A percentile compares a stretch with the other conserved stretches of the same genome.
phyloP scores from a whole-genome alignment of 2,888 invertebrate genomes.

The Euphydryas editha region DNA sequence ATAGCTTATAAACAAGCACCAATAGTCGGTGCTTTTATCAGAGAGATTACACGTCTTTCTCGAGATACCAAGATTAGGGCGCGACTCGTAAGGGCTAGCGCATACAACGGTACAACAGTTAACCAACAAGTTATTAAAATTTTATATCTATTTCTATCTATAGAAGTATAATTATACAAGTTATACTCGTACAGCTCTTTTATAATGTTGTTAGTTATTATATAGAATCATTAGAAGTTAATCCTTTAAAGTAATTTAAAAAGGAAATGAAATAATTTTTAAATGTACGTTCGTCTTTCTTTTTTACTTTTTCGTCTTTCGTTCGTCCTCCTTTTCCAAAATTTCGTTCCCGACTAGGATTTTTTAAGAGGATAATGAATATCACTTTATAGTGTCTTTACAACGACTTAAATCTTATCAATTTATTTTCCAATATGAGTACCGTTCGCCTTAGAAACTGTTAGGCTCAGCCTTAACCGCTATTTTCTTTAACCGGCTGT shows the following conservation, averaged over 20 bases:
- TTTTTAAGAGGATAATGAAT: background rate
- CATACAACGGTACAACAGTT: background rate
- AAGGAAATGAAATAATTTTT: background rate
- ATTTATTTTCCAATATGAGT: conserved; percentile 6
- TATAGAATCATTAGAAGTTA: no score
- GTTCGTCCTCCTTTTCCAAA: no score
- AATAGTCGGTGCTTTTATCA: conserved; percentile 22
- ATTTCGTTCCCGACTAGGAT: no score
- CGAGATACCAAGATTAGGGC: conserved; percentile 25
- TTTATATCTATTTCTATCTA: no score
- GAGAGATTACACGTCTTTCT: conserved; percentile 15
- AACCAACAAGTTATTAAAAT: background rate
- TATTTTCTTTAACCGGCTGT: conserved; percentile 36
- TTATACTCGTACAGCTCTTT: no score
- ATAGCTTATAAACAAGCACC: conserved; percentile 24
- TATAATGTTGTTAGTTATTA: no score
- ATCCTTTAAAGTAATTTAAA: background rate
- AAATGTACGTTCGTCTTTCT: background rate
- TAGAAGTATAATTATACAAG: no score
- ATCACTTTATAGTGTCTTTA: background rate
- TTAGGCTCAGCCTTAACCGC: conserved; percentile 21
- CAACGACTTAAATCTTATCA: background rate
- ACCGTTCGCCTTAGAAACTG: conserved; percentile 23
- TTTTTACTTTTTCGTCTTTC: no score
- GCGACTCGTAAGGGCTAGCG: conserved; percentile 4